Conservation (phyloP, 2,888 invertebrate genomes). For the Sisyra terminalis region DNA sequence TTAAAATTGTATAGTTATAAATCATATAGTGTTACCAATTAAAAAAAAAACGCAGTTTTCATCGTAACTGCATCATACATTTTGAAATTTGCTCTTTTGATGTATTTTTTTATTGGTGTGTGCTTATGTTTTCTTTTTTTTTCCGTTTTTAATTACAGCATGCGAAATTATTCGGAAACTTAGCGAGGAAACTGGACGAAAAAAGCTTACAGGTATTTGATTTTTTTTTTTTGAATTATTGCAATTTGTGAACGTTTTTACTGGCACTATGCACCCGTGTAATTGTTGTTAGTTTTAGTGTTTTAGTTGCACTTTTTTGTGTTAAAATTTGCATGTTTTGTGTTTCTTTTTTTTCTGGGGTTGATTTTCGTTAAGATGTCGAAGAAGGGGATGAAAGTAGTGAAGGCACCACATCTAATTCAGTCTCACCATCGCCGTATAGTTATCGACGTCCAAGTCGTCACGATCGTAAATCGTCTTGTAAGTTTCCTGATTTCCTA, state of each 20-base stretch:
- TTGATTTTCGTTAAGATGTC: constrained; percentile 3
- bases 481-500: background rate
- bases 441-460: constrained; percentile 1
- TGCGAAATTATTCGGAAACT: constrained; percentile 11
- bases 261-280: background rate
- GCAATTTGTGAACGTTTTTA: background rate
- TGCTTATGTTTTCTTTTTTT: background rate
- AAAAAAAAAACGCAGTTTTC: too few relatives aligned
- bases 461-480: constrained; percentile 2
- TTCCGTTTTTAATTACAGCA: background rate
- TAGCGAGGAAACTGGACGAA: constrained; percentile 16
- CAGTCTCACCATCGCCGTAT: background rate
- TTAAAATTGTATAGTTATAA: too few relatives aligned
- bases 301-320: background rate
- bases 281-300: background rate
- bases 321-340: constrained; percentile 3
- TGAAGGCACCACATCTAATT: background rate
- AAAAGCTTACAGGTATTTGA: constrained; percentile 15
- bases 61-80: too few relatives aligned
- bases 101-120: background rate
- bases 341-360: constrained; percentile 3
- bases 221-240: background rate
- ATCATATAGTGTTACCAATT: too few relatives aligned
- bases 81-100: too few relatives aligned
- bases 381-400: constrained; percentile 5